A percentile compares a stretch with the other conserved stretches of the same genome.
Conservation (phyloP, 2,888 invertebrate species). For the Argyresthia goedartella region DNA sequence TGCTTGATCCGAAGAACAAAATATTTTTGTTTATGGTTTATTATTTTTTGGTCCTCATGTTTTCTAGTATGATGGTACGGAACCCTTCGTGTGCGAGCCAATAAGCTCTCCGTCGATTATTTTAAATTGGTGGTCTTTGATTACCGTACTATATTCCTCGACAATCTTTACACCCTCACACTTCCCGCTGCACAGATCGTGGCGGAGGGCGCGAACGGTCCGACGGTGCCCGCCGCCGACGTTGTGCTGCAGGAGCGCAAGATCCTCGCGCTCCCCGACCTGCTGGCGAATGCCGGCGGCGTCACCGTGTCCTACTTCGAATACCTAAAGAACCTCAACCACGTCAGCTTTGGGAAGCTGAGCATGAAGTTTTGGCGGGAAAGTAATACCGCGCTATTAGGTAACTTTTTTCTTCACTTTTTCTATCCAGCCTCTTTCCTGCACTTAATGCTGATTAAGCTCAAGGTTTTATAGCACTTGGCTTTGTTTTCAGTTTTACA, state of each 20-base stretch:
- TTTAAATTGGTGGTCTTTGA: no score
- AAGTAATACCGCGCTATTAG: constrained; percentile 83
- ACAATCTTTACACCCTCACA: not conserved
- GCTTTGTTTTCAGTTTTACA: not conserved
- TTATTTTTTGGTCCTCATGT: no score
- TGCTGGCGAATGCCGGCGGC: constrained; percentile 84
- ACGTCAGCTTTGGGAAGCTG: constrained; percentile 89
- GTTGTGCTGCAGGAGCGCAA: constrained; percentile 78
- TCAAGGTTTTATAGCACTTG: no score
- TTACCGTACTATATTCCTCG: no score
- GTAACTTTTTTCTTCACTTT: constrained; percentile 42
- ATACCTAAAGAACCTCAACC: constrained; percentile 91
- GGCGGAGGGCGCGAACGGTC: constrained; percentile 92
- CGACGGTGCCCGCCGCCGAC: constrained; percentile 90
- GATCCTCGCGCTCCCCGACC: constrained; percentile 84
- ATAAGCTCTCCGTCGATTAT: no score
- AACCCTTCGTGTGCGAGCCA: no score
- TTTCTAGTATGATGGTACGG: no score
- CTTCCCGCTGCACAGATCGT: constrained; percentile 70
- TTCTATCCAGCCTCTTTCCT: not conserved
- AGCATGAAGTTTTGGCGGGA: constrained; percentile 90
- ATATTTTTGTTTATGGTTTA: no score
- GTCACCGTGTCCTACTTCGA: constrained; percentile 95
- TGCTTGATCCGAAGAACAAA: no score
- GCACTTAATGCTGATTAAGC: no score